These are phyloP conservation scores for Drosophila atripex DNA, from an alignment of 2,888 invertebrate genomes.

Conservation along the genomic window DNA sequence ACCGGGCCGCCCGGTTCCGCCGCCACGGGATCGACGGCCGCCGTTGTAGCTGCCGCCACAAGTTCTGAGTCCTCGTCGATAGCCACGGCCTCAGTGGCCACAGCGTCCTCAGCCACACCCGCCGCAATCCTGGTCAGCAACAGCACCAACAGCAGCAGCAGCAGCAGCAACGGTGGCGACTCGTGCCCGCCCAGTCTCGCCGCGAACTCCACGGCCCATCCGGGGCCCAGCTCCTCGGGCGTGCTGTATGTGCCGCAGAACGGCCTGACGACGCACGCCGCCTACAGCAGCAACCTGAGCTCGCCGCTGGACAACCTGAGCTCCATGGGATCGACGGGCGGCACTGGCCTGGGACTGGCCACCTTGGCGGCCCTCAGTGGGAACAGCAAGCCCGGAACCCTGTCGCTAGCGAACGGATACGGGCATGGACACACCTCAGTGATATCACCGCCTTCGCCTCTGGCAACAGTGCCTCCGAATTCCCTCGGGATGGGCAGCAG, in stretches of 20 bases:
- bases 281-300: conserved; percentile 57
- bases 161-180: conserved; percentile 18
- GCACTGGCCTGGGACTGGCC: neutral
- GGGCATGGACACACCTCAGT: conserved; percentile 39
- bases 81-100: conserved; percentile 8
- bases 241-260: conserved; percentile 64
- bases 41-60: neutral
- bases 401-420: conserved; percentile 58
- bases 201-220: neutral
- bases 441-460: conserved; percentile 58
- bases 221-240: conserved; percentile 25
- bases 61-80: neutral
- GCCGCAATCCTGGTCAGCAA: conserved; percentile 9
- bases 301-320: conserved; percentile 32
- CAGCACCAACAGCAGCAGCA: neutral
- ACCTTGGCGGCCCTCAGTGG: conserved; percentile 3
- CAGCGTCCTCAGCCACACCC: conserved; percentile 6
- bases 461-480: conserved; percentile 15
- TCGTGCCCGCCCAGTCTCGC: conserved; percentile 1
- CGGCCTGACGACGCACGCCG: conserved; percentile 59
- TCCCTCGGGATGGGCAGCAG: conserved; percentile 15
- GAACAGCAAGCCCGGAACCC: conserved; percentile 35
- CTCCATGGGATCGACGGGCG: conserved; percentile 10
- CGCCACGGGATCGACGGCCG: neutral
- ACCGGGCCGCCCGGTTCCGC: conserved; percentile 4